Evolutionary conservation across 2,888 invertebrate species (phyloP), one percentile per base, ranked within the genome.

Genomic region (Perizoma flavofasciatum): DNA sequence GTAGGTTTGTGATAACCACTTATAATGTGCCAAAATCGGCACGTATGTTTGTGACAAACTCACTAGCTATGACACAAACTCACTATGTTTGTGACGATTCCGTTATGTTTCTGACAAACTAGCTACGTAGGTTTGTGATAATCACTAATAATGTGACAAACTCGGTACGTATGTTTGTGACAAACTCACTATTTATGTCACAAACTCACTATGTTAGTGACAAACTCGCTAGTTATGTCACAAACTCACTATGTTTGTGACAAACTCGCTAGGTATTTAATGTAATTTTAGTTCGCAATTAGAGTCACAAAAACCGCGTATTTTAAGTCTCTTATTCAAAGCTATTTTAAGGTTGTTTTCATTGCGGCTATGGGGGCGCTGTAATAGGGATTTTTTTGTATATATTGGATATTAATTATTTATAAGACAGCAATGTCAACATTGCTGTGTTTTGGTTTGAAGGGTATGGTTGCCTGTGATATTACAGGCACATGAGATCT

Each of bases 151-250:
- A 43, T 10, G 35, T 9, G 10, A 50, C 33, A n/a, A 7, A 10
- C n/a, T 33, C 41, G n/a, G 34, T 34, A 40, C 8, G 10, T 9
- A 39, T 10, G 32, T 7, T 22, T 22, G 22, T 22, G 22, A 22
- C 22, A 22, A 22, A 22, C 22, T 22, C 22, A 22, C 22, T n/a
- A n/a, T n/a, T n/a, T n/a, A n/a, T n/a, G n/a, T n/a, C n/a, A n/a
- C 89, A 51, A 79, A 85, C n/a, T n/a, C n/a, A n/a, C n/a, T n/a
- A n/a, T n/a, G n/a, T n/a, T n/a, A n/a, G n/a, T n/a, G n/a, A n/a
- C 55, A 94, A 95, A 60, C 77, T 88, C 0, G 73, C 75, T 51
- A 79, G 82, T 88, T 50, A 48, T 39, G n/a, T 9, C 7, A 55
- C 47, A 34, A 79, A 85, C 22, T 22, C 22, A 22, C 22, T 22